phyloP scores from a whole-genome alignment of 1,140 invertebrate genomes.

The Euwallacea similis region DNA sequence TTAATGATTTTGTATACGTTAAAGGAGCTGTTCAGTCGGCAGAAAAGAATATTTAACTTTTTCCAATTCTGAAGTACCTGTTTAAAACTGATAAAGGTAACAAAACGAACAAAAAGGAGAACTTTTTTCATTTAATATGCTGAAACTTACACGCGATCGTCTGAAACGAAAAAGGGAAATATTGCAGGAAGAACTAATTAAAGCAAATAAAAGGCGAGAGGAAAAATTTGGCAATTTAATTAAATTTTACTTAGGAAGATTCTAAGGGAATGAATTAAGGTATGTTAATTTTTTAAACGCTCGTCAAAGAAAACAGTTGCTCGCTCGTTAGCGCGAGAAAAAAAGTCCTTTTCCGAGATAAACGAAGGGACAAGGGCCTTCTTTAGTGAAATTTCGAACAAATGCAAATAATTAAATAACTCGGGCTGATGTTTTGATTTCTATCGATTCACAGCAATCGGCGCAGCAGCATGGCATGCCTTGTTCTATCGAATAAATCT shows the following conservation, averaged over 20 bases:
- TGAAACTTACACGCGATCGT: slow-evolving; percentile 15
- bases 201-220: slow-evolving; percentile 22
- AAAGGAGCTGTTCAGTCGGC: no score
- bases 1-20: no score
- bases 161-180: slow-evolving; percentile 2
- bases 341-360: neutral
- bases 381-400: no score
- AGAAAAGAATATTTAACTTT: no score
- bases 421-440: no score
- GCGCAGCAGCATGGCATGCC: no score
- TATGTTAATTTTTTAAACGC: slow-evolving; percentile 30
- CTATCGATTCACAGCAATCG: no score
- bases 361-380: neutral
- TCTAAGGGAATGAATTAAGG: slow-evolving; percentile 28
- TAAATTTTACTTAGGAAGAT: slow-evolving; percentile 16
- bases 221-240: slow-evolving; percentile 30
- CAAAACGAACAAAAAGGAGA: neutral
- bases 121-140: slow-evolving; percentile 20
- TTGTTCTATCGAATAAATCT: neutral
- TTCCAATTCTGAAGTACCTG: no score
- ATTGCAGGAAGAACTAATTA: slow-evolving; percentile 18
- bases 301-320: slow-evolving; percentile 26
- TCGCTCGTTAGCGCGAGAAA: slow-evolving; percentile 7
- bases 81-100: no score
- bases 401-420: no score